A percentile compares a stretch with the other conserved stretches of the same genome.
Evolutionary conservation across 2,113 vertebrate genomes (phyloP).

Genomic region (Zosterops lateralis): DNA sequence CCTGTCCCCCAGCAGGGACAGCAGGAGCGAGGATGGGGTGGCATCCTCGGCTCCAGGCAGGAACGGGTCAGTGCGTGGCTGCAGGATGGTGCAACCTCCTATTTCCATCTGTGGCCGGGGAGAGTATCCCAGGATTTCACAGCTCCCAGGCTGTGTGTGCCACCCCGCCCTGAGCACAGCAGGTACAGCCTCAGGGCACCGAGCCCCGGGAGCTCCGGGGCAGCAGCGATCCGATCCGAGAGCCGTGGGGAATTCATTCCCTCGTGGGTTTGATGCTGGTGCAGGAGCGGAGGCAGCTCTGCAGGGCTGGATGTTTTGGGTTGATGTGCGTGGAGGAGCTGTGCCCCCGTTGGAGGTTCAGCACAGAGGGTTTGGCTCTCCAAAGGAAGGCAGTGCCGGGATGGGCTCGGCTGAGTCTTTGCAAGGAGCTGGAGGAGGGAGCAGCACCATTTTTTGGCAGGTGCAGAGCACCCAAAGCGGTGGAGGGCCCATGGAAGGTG

Average conservation of each 20-base stretch:
- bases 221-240: accelerated
- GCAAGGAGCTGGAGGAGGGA: not conserved
- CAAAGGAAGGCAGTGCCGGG: not conserved
- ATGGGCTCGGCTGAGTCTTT: accelerated
- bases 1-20: not conserved
- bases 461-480: accelerated
- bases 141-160: not conserved
- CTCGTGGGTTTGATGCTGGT: accelerated
- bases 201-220: accelerated
- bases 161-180: not conserved
- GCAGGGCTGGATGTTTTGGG: not conserved
- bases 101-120: constrained; percentile 52
- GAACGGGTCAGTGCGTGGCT: constrained; percentile 14
- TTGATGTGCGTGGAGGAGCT: no score
- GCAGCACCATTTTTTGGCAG: accelerated
- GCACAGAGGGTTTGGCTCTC: not conserved
- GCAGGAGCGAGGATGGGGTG: accelerated
- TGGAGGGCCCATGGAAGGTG: not conserved
- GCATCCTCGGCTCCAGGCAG: not conserved
- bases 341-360: not conserved
- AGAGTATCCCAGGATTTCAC: constrained; percentile 60
- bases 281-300: not conserved
- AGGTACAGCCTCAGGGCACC: not conserved
- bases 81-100: constrained; percentile 59
- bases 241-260: accelerated